Conservation (phyloP, 2,113 vertebrate genomes). For the Neolamprologus fasciatus region DNA sequence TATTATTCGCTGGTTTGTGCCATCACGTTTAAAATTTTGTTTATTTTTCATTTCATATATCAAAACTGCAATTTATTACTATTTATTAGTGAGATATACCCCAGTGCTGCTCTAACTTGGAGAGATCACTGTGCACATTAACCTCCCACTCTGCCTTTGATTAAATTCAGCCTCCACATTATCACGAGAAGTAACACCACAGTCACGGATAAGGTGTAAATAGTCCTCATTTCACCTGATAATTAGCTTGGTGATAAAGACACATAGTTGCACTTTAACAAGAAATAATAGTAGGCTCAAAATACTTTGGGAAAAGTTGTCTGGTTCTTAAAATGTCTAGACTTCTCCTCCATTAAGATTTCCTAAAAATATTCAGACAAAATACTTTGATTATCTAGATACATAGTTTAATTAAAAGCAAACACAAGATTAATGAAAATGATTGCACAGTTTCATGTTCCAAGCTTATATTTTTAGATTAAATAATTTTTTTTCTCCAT, state of each 20-base stretch:
- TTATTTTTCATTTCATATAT: neutral
- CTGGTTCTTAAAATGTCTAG: neutral
- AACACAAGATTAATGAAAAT: neutral
- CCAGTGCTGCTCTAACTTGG: neutral
- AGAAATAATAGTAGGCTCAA: neutral
- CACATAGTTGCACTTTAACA: neutral
- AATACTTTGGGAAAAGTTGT: neutral
- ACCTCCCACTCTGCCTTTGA: neutral
- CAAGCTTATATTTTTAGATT: neutral
- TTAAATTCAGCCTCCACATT: neutral
- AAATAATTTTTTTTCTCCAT: neutral
- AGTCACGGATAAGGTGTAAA: constrained; percentile 25
- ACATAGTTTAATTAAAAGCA: neutral
- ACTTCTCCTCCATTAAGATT: neutral
- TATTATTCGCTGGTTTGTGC: neutral
- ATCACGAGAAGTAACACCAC: constrained; percentile 5
- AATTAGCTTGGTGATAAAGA: constrained; percentile 10
- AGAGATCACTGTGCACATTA: neutral
- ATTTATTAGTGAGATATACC: neutral
- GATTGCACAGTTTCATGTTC: neutral
- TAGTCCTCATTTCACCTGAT: constrained; percentile 14
- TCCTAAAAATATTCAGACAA: neutral
- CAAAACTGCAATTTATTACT: neutral
- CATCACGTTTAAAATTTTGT: neutral
- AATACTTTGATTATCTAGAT: neutral